These are phyloP conservation scores for Haemorhous mexicanus DNA, from an alignment of 2,113 vertebrate species.

Conservation along the genomic window DNA sequence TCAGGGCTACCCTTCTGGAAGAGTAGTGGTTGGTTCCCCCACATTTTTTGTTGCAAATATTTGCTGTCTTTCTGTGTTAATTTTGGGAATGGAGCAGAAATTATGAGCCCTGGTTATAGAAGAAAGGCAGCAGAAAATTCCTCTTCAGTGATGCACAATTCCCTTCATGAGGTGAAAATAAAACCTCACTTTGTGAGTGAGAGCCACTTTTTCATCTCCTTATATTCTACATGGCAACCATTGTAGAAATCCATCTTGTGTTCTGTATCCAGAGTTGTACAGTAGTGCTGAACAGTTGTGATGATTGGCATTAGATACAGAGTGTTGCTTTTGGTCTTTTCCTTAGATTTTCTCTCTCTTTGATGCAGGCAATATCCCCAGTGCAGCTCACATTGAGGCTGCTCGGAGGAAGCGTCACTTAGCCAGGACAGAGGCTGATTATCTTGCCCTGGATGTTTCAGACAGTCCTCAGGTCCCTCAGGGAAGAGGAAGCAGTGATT, in stretches of 20 bases:
- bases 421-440: slow-evolving; percentile 75
- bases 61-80: background rate
- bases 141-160: accelerated
- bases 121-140: background rate
- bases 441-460: slow-evolving; percentile 76
- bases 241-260: background rate
- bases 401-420: slow-evolving; percentile 75
- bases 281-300: background rate
- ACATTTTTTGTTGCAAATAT: background rate
- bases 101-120: accelerated
- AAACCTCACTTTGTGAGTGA: background rate
- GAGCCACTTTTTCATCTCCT: background rate
- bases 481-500: slow-evolving; percentile 45
- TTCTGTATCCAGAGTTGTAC: background rate
- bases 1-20: background rate
- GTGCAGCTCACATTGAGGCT: slow-evolving; percentile 67
- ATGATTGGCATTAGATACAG: background rate
- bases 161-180: background rate
- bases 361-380: slow-evolving; percentile 75
- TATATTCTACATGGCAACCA: background rate
- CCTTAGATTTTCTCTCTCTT: background rate
- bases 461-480: background rate
- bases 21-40: background rate
- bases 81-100: background rate
- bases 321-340: background rate